Evolutionary conservation across 1,140 invertebrate species (phyloP).

Genomic region (Nebria ingens): DNA sequence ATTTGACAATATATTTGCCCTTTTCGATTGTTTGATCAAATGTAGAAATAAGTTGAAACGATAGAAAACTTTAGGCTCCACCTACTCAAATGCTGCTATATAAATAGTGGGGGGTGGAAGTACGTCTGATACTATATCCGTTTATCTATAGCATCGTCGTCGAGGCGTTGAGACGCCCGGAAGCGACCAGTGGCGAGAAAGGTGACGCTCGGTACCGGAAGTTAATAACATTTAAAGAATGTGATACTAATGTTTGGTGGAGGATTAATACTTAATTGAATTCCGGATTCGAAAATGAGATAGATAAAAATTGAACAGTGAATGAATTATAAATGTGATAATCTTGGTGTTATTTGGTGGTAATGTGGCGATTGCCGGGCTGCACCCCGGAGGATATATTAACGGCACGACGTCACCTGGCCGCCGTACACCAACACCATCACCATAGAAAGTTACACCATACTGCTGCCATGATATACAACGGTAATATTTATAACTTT

Average conservation of each 20-base stretch:
- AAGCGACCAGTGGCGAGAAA: neutral
- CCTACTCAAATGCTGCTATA: neutral
- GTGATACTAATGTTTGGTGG: no score
- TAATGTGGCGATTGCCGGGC: slow-evolving; percentile 35
- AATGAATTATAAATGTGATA: no score
- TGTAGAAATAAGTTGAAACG: no score
- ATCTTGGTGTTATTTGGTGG: no score
- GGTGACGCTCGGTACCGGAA: no score
- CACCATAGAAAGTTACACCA: slow-evolving; percentile 24
- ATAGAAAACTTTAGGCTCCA: neutral
- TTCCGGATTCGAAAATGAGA: no score
- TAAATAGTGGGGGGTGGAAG: neutral
- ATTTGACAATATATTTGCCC: no score
- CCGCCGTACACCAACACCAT: slow-evolving; percentile 24
- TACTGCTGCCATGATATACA: slow-evolving; percentile 35
- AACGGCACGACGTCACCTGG: slow-evolving; percentile 27
- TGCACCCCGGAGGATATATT: slow-evolving; percentile 32
- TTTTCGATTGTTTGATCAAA: no score
- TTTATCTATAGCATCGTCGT: neutral
- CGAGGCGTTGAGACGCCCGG: neutral
- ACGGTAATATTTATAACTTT: no score
- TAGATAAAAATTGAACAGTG: no score
- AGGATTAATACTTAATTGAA: no score
- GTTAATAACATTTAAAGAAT: no score
- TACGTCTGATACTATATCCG: neutral